These are phyloP conservation scores for Intellagama lesueurii DNA, from an alignment of 2,797 vertebrate genomes.

Conservation along the genomic window DNA sequence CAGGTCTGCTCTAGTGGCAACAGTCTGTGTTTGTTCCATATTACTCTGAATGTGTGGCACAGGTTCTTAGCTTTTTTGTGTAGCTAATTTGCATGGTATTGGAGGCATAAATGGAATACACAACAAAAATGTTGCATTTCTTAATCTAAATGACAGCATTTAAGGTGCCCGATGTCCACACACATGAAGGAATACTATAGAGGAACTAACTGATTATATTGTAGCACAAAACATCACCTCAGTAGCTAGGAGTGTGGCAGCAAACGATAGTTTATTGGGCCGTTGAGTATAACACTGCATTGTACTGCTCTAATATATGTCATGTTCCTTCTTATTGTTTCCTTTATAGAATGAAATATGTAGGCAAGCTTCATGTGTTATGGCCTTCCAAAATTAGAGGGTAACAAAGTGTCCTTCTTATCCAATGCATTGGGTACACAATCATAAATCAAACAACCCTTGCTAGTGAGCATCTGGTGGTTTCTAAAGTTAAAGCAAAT, in stretches of 20 bases:
- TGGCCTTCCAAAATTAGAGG: slow-evolving; percentile 76
- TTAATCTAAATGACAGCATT: slow-evolving; percentile 68
- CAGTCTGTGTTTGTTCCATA: not conserved
- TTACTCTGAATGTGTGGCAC: not conserved
- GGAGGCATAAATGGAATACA: slow-evolving; percentile 38
- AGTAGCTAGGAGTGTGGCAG: slow-evolving; percentile 70
- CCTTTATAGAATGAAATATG: slow-evolving; percentile 77
- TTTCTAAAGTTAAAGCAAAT: slow-evolving; percentile 74
- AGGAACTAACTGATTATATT: slow-evolving; percentile 75
- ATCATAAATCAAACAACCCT: slow-evolving; percentile 74
- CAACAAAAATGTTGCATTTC: slow-evolving; percentile 36
- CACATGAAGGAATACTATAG: slow-evolving; percentile 58
- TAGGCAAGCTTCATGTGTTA: slow-evolving; percentile 69
- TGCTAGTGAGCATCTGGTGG: slow-evolving; percentile 67
- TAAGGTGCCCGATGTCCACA: slow-evolving; percentile 59
- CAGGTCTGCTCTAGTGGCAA: not conserved
- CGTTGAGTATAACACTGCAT: slow-evolving; percentile 75
- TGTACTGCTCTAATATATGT: slow-evolving; percentile 77
- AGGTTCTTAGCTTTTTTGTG: slow-evolving; percentile 1
- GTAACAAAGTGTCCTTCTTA: slow-evolving; percentile 79
- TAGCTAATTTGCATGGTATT: slow-evolving; percentile 55
- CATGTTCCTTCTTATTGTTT: slow-evolving; percentile 77
- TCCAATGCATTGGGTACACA: slow-evolving; percentile 66
- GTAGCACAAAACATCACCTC: slow-evolving; percentile 74
- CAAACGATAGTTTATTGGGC: slow-evolving; percentile 74